Evolutionary conservation across 2,797 vertebrate species (phyloP), one percentile per base, ranked within the genome.

Genomic region (Oceanodroma leucorhoa): DNA sequence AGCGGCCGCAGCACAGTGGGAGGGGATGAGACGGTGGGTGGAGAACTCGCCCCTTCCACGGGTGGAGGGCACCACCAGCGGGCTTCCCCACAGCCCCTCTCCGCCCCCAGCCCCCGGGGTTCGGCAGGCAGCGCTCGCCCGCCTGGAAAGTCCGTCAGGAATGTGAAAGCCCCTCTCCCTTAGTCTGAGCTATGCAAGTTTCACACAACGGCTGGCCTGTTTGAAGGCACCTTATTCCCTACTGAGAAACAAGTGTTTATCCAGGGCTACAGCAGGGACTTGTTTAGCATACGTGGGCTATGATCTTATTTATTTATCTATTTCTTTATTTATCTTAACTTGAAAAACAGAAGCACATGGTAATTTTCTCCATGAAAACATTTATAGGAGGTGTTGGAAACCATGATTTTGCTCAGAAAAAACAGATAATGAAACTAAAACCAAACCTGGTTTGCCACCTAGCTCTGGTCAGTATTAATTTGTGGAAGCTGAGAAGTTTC

Each of bases 1-100:
- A 17, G 57, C 4, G 4, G 29, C 0, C 1, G 9, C 14, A 21
- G 34, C 0, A 1, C 5, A 11, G 46, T 0, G 9, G 69, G 46
- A 58, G 18, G 26, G 14, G 34, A 10, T 4, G 29, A 20, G 15
- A 1, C 0, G 3, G 5, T 1, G 43, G 16, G 4, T 11, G 41
- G 11, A 51, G 17, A 9, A 57, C 7, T 6, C 0, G 0, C 6
- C 11, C 4, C 23, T 83, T 51, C 34, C 69, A 18, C 0, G 1
- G 3, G 17, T 38, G 21, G 13, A 40, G 17, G 26, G 32, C 23
- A 2, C 26, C 1, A 5, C 29, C 1, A 2, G 9, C 1, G 7
- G 21, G 19, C 18, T 30, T 27, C 8, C 9, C n/a, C 0, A 1
- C 45, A 0, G 1, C 2, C 14, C 23, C 6, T 11, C 17, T 51